A percentile compares a stretch with the other conserved stretches of the same genome.
Evolutionary conservation across 2,888 invertebrate species (phyloP).

Genomic region (Syritta pipiens): DNA sequence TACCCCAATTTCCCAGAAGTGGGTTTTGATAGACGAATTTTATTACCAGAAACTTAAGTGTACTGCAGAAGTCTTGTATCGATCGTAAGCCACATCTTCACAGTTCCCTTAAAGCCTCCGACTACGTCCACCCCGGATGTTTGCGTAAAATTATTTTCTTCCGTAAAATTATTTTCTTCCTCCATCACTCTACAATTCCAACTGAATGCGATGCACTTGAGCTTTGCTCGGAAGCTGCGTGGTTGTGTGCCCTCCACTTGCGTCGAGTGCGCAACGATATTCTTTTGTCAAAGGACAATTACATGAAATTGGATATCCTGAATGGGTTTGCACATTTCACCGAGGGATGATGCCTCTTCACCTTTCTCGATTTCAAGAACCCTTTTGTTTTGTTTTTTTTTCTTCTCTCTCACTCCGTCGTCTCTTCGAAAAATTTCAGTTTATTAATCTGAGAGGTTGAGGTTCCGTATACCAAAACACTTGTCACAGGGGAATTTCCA

Average conservation of each 20-base stretch:
- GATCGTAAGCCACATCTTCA: too few relatives aligned
- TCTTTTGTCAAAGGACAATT: slow-evolving; percentile 66
- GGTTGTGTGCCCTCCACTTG: slow-evolving; percentile 22
- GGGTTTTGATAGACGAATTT: too few relatives aligned
- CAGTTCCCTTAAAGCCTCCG: too few relatives aligned
- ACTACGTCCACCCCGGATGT: slow-evolving; percentile 10
- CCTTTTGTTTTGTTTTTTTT: slow-evolving; percentile 36
- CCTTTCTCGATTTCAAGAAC: slow-evolving; percentile 24
- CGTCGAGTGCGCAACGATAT: slow-evolving; percentile 60
- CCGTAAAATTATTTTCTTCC: slow-evolving; percentile 23
- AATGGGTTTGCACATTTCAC: slow-evolving; percentile 47
- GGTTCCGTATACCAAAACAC: slow-evolving; percentile 16
- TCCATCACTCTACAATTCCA: slow-evolving; percentile 15
- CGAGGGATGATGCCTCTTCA: slow-evolving; percentile 54
- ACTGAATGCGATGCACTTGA: slow-evolving; percentile 59
- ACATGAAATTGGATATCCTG: slow-evolving; percentile 66
- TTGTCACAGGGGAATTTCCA: slow-evolving; percentile 35
- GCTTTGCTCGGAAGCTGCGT: slow-evolving; percentile 19
- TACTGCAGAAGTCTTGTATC: too few relatives aligned
- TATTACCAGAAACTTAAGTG: too few relatives aligned
- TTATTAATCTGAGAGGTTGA: slow-evolving; percentile 50
- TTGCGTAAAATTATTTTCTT: slow-evolving; percentile 25
- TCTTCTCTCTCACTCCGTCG: background rate
- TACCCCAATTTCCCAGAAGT: too few relatives aligned
- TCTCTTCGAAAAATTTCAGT: slow-evolving; percentile 13